phyloP scores from a whole-genome alignment of 2,113 vertebrate species.

The Probosciger aterrimus region DNA sequence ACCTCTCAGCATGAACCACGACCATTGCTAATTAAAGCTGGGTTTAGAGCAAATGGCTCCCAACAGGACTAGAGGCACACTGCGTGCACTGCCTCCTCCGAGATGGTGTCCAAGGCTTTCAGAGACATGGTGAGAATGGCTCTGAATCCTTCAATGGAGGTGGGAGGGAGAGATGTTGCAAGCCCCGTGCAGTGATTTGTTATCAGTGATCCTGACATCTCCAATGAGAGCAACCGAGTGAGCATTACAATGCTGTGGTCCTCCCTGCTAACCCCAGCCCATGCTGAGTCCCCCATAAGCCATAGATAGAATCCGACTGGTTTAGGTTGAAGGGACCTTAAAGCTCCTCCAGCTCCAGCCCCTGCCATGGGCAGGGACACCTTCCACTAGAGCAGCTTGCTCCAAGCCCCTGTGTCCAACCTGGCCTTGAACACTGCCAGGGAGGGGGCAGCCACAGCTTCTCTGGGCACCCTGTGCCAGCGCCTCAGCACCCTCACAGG shows the following conservation, averaged over 20 bases:
- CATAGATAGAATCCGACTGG: neutral
- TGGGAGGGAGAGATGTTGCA: neutral
- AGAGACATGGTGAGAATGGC: accelerated
- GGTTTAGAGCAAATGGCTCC: neutral
- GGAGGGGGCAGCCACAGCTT: too few relatives aligned
- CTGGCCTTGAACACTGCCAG: too few relatives aligned
- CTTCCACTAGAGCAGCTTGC: too few relatives aligned
- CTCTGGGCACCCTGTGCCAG: too few relatives aligned
- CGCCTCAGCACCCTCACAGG: too few relatives aligned
- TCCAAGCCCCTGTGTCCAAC: too few relatives aligned
- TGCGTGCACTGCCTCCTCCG: accelerated
- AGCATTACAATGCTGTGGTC: neutral
- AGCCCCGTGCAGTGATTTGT: neutral
- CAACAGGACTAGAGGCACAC: neutral
- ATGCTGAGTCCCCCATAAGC: too few relatives aligned
- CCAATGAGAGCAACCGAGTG: neutral
- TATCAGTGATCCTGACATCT: neutral
- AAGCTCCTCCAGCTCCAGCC: neutral
- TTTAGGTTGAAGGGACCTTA: neutral
- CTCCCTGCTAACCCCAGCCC: neutral
- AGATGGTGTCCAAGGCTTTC: neutral
- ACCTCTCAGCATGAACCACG: neutral
- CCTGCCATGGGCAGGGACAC: too few relatives aligned
- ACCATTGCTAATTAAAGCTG: neutral
- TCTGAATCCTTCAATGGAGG: neutral